phyloP scores from a whole-genome alignment of 2,888 invertebrate genomes.

The Mellilla xanthometata region DNA sequence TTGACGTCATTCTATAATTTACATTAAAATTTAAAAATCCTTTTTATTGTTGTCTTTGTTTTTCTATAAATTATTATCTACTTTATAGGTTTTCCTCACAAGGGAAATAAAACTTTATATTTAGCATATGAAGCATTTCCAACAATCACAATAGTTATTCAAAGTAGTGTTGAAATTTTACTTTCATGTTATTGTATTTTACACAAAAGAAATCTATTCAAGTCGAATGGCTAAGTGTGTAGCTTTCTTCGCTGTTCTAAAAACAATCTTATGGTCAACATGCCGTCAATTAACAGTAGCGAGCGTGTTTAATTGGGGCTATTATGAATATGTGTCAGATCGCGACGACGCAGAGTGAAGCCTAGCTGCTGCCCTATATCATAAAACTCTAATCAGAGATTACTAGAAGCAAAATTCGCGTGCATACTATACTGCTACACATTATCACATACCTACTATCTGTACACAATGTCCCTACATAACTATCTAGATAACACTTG shows the following conservation, averaged over 20 bases:
- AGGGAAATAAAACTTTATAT: not conserved
- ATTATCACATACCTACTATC: conserved; percentile 45
- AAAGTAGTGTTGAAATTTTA: conserved; percentile 25
- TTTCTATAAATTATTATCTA: not conserved
- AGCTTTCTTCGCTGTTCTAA: conserved; percentile 16
- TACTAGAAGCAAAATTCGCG: conserved; percentile 40
- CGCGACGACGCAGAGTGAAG: conserved; percentile 35
- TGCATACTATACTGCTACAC: conserved; percentile 12
- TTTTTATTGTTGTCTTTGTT: conserved; percentile 1
- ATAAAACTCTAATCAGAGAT: conserved; percentile 39
- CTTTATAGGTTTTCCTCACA: not conserved
- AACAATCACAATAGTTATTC: conserved; percentile 18
- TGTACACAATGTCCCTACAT: conserved; percentile 54
- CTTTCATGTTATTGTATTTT: conserved; percentile 49
- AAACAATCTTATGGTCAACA: conserved; percentile 14
- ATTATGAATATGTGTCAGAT: conserved; percentile 76
- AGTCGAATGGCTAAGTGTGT: conserved; percentile 9
- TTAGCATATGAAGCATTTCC: conserved; percentile 5
- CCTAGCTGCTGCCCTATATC: conserved; percentile 57
- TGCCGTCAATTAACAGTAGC: conserved; percentile 47
- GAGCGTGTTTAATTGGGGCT: conserved; percentile 63
- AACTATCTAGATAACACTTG: conserved; percentile 69
- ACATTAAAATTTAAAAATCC: conserved; percentile 49
- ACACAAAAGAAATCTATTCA: conserved; percentile 37
- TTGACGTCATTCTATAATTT: conserved; percentile 75